Conservation (phyloP, 2,888 invertebrate genomes). For the Allophyes oxyacanthae region DNA sequence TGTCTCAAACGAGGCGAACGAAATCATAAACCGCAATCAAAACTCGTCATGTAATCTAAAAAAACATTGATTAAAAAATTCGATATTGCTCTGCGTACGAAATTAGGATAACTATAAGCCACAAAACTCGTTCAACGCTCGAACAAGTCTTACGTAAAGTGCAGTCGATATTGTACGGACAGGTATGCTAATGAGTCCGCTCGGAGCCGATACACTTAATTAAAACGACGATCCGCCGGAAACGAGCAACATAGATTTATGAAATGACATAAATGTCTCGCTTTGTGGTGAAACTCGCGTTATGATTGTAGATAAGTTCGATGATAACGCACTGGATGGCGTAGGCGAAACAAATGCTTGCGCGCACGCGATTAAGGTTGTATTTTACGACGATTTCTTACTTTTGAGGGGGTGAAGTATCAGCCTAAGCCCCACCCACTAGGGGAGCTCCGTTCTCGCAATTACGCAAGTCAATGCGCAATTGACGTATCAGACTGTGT, state of each 20-base stretch:
- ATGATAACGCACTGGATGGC: constrained; percentile 46
- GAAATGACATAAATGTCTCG: constrained; percentile 72
- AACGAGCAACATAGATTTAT: constrained; percentile 72
- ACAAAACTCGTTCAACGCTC: constrained; percentile 62
- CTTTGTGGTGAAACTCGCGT: constrained; percentile 62
- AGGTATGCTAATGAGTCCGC: constrained; percentile 53
- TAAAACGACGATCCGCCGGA: constrained; percentile 73
- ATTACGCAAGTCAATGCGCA: too few relatives aligned
- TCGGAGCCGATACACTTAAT: constrained; percentile 56
- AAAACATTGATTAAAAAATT: constrained; percentile 63
- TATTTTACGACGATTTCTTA: too few relatives aligned
- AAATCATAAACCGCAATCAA: constrained; percentile 54
- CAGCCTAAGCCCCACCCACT: too few relatives aligned
- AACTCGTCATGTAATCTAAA: constrained; percentile 46
- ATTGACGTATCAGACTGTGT: too few relatives aligned
- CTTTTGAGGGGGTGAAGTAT: too few relatives aligned
- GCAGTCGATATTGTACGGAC: constrained; percentile 62
- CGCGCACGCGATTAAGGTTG: constrained; percentile 36
- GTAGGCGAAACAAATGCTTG: constrained; percentile 36
- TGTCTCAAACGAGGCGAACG: constrained; percentile 49
- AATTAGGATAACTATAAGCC: constrained; percentile 79
- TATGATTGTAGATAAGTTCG: constrained; percentile 53
- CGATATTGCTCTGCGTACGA: constrained; percentile 66
- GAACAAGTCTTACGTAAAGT: constrained; percentile 65
- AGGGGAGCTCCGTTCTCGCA: too few relatives aligned